Base-by-base conservation (phyloP, 1,140 invertebrate species). In the Zaprionus nigranus region DNA sequence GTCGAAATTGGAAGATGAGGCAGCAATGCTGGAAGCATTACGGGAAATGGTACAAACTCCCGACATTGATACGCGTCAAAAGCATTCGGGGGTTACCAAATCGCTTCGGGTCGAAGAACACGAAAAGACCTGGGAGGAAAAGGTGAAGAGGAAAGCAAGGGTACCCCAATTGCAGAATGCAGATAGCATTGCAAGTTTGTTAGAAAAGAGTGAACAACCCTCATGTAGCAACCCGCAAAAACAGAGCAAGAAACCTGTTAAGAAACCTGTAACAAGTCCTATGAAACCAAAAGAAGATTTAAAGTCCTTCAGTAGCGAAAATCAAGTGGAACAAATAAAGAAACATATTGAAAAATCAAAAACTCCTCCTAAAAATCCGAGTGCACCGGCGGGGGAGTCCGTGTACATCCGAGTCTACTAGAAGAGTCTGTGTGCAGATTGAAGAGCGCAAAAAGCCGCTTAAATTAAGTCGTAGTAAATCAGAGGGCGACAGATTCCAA, bases 21-120 rank as follows among this genome's bases (percentile, higher is more conserved):
- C 43, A 1, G 84, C 75, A 2, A n/a, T 87, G 64, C 67, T 58
- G 15, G 61, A 26, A 11, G 83, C 83, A 13, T 17, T 87, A 17
- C 59, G 28, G n/a, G 81, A 83, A 53, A 71, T 80, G 60, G 66
- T 87, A 1, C 60, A 57, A 51, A 75, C 58, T 26, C 67, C 84
- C 1, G 84, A 87, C 20, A 70, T 75, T 15, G 77, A 79, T 4
- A 22, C 57, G 1, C 13, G 4, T 1, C 62, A 54, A 9, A 49
- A 12, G 17, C 12, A 43, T 3, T 3, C 20, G 4, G 20, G 22
- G 4, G 3, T 0, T 22, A 24, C 11, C 20, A 51, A 51, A 51
- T 12, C 46, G 0, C 0, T 3, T 1, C 1, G 4, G 7, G 15
- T 20, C 22, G 38, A 46, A 1, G 17, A 46, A 28, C 17, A 26